A percentile compares a stretch with the other conserved stretches of the same genome.
These are phyloP conservation scores for Ophion ventricosus DNA, from an alignment of 2,888 invertebrate genomes.

Conservation along the genomic window DNA sequence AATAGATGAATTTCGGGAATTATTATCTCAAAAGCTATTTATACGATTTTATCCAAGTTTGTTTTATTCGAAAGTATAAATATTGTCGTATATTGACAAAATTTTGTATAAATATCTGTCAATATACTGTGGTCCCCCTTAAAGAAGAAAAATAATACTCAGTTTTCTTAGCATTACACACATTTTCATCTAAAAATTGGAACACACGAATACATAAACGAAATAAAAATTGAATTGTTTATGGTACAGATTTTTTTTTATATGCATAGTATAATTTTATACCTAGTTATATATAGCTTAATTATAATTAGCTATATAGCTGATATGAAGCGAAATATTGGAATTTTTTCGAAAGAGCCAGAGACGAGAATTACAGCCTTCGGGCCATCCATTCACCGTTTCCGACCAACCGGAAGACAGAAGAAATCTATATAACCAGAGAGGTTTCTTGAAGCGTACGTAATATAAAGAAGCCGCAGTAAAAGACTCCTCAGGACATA, in stretches of 20 bases:
- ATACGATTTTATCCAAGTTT: no score
- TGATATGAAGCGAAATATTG: constrained; percentile 1
- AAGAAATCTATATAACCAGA: constrained; percentile 53
- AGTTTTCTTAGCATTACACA: not conserved
- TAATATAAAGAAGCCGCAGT: constrained; percentile 58
- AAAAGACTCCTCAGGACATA: constrained; percentile 48
- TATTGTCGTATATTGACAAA: no score
- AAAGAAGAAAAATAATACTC: constrained; percentile 22
- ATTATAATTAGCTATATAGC: not conserved
- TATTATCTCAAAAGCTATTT: no score
- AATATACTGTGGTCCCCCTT: no score
- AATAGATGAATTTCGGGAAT: no score
- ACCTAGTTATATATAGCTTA: not conserved
- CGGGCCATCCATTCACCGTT: constrained; percentile 40
- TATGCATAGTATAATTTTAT: not conserved
- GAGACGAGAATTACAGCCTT: constrained; percentile 54
- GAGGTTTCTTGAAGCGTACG: constrained; percentile 45
- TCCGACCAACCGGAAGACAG: constrained; percentile 43
- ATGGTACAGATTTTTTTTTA: not conserved
- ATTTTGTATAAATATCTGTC: no score
- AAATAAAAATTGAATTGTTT: not conserved
- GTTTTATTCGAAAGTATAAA: no score
- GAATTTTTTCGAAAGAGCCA: constrained; percentile 20
- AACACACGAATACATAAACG: not conserved
- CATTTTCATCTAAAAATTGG: constrained; percentile 16